Evolutionary conservation across 2,113 vertebrate species (phyloP), one percentile per base, ranked within the genome.

Genomic region (Sceloporus tristichus): DNA sequence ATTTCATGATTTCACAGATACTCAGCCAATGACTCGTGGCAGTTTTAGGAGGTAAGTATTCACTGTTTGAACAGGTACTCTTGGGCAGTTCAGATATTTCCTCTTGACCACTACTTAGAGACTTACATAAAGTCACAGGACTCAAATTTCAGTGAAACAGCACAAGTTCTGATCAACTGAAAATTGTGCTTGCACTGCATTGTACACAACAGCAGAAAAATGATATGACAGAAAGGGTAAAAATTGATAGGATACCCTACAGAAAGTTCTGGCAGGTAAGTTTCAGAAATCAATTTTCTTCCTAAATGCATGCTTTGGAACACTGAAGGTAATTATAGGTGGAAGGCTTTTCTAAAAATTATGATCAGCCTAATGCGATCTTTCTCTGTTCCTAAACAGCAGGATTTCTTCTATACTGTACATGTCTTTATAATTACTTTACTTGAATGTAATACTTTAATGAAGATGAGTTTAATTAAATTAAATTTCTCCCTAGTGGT

Each of bases 391-490:
- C 93, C 93, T 86, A 92, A 96, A 94, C 92, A 96, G 95, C 82
- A 90, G 88, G 92, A 90, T 91, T 93, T 94, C 91, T 92, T 85
- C 91, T 91, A 92, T 95, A 95, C 89, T 94, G 91, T 93, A 96
- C 90, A 79, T 92, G 90, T 87, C 93, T 94, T 95, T 95, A 95
- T 96, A 97, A 97, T 96, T 96, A 97, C 94, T 95, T 96, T 92
- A 94, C 85, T 96, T 96, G 91, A 95, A 91, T 95, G 93, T 92
- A 96, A 96, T 97, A 96, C 94, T 96, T 95, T 96, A 97, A 96
- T 97, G 96, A 97, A 97, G 94, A 96, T 86, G 91, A 95, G 91
- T 96, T 96, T 96, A 97, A 97, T 97, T 97, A 97, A 97, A 97
- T 97, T 96, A 97, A 96, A 96, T 96, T 95, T 96, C 92, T 97